phyloP scores from a whole-genome alignment of 1,140 invertebrate species.

The Armadillidium nasatum region DNA sequence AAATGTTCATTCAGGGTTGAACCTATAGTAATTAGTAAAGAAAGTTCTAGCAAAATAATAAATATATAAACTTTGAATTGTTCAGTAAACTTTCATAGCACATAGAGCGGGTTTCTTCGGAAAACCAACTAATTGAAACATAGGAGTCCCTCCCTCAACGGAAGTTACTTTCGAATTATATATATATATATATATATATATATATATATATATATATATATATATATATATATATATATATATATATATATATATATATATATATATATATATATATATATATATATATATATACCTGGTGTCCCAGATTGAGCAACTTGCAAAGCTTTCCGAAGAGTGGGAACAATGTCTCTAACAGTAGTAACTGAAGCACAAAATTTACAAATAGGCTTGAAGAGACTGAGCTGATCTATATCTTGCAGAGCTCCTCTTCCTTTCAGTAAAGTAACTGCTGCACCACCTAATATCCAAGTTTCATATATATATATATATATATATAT shows the following conservation, averaged over 20 bases:
- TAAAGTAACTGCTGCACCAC: constrained; percentile 57
- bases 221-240: background rate
- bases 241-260: background rate
- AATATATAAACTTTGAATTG: too few species aligned
- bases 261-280: too few species aligned
- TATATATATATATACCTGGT: constrained; percentile 50
- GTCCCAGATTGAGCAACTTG: constrained; percentile 59
- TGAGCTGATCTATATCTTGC: constrained; percentile 66
- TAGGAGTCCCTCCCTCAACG: too few species aligned
- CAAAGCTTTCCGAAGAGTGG: constrained; percentile 57
- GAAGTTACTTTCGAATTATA: background rate
- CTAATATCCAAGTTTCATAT: constrained; percentile 33
- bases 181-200: constrained; percentile 14
- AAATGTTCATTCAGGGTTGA: too few species aligned
- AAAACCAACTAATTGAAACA: too few species aligned
- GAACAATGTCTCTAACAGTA: constrained; percentile 58
- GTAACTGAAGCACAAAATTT: constrained; percentile 55
- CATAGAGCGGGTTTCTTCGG: too few species aligned
- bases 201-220: constrained; percentile 3
- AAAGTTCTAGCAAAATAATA: too few species aligned
- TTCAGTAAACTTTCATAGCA: too few species aligned
- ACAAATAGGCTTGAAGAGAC: constrained; percentile 61
- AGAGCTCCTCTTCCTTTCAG: constrained; percentile 61
- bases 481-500: background rate
- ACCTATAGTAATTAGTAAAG: too few species aligned